phyloP scores from a whole-genome alignment of 2,113 vertebrate genomes.

The Dicerorhinus sumatrensis region DNA sequence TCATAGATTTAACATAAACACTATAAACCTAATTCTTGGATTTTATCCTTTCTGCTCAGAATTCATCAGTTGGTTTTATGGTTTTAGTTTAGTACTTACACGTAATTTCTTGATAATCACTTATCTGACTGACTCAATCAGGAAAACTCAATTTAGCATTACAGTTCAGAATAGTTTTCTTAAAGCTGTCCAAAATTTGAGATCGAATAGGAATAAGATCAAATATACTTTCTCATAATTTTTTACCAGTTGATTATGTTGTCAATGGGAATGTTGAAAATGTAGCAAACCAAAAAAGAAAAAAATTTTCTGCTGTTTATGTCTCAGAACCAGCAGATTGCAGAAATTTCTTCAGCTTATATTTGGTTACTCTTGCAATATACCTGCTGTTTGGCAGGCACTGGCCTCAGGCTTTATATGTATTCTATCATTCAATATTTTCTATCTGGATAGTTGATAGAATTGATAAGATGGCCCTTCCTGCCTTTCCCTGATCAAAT shows the following conservation, averaged over 20 bases:
- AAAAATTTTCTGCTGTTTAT: background rate
- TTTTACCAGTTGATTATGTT: background rate
- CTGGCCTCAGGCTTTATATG: background rate
- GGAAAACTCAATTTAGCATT: background rate
- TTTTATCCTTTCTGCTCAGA: background rate
- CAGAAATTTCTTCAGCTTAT: background rate
- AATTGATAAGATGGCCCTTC: background rate
- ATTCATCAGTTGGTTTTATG: background rate
- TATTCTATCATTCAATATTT: background rate
- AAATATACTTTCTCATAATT: background rate
- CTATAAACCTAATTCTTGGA: background rate
- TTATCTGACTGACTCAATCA: background rate
- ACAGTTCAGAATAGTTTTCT: background rate
- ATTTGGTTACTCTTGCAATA: background rate
- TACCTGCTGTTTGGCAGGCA: background rate
- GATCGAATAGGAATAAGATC: background rate
- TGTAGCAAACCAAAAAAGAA: background rate
- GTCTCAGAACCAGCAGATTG: background rate
- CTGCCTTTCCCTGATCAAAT: background rate
- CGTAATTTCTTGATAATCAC: background rate
- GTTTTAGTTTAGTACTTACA: slow-evolving; percentile 25
- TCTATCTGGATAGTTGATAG: background rate
- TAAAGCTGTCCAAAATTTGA: background rate
- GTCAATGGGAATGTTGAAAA: background rate
- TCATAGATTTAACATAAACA: background rate